Base-by-base conservation (phyloP, 2,797 vertebrate genomes). In the Nasua narica region DNA sequence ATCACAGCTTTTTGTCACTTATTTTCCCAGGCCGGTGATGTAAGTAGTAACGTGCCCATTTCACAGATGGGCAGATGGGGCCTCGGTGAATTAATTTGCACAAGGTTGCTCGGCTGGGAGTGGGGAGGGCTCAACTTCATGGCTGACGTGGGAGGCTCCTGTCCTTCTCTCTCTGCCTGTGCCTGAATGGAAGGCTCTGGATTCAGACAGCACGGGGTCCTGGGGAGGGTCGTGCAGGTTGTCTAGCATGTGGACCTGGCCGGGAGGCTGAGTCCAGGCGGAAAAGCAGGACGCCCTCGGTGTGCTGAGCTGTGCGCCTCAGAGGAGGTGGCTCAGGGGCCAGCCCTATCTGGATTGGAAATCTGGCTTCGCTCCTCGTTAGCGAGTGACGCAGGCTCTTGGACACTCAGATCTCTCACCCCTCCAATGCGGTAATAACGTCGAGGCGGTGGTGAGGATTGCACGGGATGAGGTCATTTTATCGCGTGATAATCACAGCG, bases 341-440 rank as follows among this genome's bases (percentile, higher is more conserved):
- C 5, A 15, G n/a, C 50, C 85, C 56, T 94, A 79, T 89, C 83
- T n/a, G 83, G 50, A 13, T 52, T 60, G 82, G 69, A 18, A 25
- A 89, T 87, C 95, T 77, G 83, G 89, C 78, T 89, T 62, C 52
- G 62, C 84, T n/a, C 0, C 86, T 87, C 10, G 32, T 84, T 48
- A 58, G 76, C 52, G 12, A 93, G 86, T 56, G 52, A 46, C 11
- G 18, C 72, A 52, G 46, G 78, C 25, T 92, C 85, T 13, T 12
- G 54, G 81, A 70, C 89, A 58, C 93, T 96, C 48, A 1, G 87
- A 37, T 25, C 74, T 89, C 96, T 91, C 90, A 90, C 70, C 62
- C 90, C 58, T 70, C 87, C 52, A 77, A 37, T 50, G 76, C 79
- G 52, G 52, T 82, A 50, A 78, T 29, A 7, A 76, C 37, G n/a